phyloP scores from a whole-genome alignment of 1,140 invertebrate genomes.

The Cydia amplana region DNA sequence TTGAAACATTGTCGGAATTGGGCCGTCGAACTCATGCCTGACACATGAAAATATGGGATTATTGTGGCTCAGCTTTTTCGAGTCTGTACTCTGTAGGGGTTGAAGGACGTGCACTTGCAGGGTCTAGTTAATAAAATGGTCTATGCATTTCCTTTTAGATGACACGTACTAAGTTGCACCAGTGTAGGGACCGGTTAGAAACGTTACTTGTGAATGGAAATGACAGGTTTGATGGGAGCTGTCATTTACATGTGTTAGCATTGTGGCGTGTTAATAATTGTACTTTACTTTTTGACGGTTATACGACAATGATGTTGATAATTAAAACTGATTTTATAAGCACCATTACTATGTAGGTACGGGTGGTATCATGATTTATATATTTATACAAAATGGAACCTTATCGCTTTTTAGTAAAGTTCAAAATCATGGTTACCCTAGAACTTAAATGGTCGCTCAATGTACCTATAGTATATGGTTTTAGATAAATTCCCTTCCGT shows the following conservation, averaged over 20 bases:
- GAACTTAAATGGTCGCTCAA: too few relatives aligned
- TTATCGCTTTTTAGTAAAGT: too few relatives aligned
- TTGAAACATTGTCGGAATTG: too few relatives aligned
- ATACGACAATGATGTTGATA: background rate
- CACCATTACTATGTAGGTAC: background rate
- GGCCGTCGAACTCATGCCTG: too few relatives aligned
- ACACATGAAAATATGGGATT: too few relatives aligned
- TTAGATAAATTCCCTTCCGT: too few relatives aligned
- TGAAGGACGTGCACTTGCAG: background rate
- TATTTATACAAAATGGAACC: too few relatives aligned
- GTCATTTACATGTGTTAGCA: conserved; percentile 10
- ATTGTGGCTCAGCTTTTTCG: too few relatives aligned
- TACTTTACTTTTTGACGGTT: background rate
- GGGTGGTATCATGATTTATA: too few relatives aligned
- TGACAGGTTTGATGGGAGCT: background rate
- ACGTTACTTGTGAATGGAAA: conserved; percentile 1
- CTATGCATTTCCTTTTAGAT: conserved; percentile 18
- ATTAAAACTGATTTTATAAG: background rate
- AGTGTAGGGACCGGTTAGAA: background rate
- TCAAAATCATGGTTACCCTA: too few relatives aligned
- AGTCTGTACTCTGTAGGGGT: too few relatives aligned
- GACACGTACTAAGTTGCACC: background rate
- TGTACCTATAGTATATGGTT: too few relatives aligned
- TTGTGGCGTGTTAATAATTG: conserved; percentile 4
- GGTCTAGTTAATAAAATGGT: background rate